Evolutionary conservation across 35 echinoderm and acorn worm genomes (phyloP), one percentile per base, ranked within the genome.

Genomic region (Chiridota heheva): DNA sequence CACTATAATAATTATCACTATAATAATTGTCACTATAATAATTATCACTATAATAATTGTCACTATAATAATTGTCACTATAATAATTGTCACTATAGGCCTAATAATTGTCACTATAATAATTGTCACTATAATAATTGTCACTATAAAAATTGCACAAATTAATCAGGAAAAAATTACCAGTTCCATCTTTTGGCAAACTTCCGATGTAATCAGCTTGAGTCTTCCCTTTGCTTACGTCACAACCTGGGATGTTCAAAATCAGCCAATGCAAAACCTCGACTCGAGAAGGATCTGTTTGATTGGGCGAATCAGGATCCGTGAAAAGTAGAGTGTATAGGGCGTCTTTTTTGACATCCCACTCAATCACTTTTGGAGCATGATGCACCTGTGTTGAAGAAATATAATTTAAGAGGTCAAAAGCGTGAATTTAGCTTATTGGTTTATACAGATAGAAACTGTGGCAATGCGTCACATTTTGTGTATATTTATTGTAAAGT

Each of bases 181-280:
- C 87, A 41, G 70, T 84, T 20, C 80, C 68, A 56, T 90, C 26
- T 39, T 40, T 57, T n/a, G 87, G 87, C 43, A 81, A 81, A n/a
- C 80, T 41, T 25, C 87, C 87, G 25, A 90, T 83, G 36, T 90
- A 82, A 39, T 90, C 80, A 17, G 80, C 61, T 13, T 67, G 70
- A n/a, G 48, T 64, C 7, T 62, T 78, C 12, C 92, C 92, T 66
- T 77, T 82, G 57, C 59, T 76, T 20, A 96, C 77, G 41, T 90
- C 87, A 82, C 67, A 77, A 3, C 83, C 87, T 37, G 87, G 77
- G 44, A 96, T 77, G 56, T 96, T 90, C 40, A 96, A 73, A 15
- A 90, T 78, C 87, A 96, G 37, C 92, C 92, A 96, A 60, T 96
- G 92, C 43, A 80, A 61, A 31, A 74, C 83, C 51, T 96, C 92